These are phyloP conservation scores for Pangasius larnaudii DNA, from an alignment of 2,797 vertebrate species.

Conservation along the genomic window DNA sequence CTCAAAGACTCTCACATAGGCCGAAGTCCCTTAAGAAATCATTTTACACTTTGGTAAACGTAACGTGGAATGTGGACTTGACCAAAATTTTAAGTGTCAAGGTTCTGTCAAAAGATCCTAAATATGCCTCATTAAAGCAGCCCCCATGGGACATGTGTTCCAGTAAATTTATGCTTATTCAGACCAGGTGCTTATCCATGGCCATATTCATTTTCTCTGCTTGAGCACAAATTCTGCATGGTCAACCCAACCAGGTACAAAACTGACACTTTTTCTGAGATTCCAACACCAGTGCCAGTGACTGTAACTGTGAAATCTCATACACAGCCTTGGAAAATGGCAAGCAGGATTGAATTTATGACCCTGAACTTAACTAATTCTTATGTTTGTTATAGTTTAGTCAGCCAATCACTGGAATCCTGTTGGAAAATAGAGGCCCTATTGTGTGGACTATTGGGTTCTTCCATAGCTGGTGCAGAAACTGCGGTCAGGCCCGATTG, in stretches of 20 bases:
- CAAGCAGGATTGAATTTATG: slow-evolving; percentile 30
- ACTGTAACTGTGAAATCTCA: slow-evolving; percentile 66
- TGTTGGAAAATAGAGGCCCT: slow-evolving; percentile 52
- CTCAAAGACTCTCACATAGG: slow-evolving; percentile 49
- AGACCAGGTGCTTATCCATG: slow-evolving; percentile 67
- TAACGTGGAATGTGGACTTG: slow-evolving; percentile 69
- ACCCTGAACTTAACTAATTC: slow-evolving; percentile 71
- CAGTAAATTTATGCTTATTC: slow-evolving; percentile 66
- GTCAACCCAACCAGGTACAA: slow-evolving; percentile 49
- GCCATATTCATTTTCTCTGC: slow-evolving; percentile 52
- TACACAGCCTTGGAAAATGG: slow-evolving; percentile 46
- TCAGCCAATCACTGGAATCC: slow-evolving; percentile 67
- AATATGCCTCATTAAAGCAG: slow-evolving; percentile 70
- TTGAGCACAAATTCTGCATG: slow-evolving; percentile 57
- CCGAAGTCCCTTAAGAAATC: slow-evolving; percentile 63
- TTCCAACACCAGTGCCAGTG: slow-evolving; percentile 43
- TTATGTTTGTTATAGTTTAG: slow-evolving; percentile 71
- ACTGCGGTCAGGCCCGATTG: slow-evolving; percentile 74
- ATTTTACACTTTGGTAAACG: slow-evolving; percentile 73
- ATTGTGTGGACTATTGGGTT: slow-evolving; percentile 63
- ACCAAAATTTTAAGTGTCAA: slow-evolving; percentile 74
- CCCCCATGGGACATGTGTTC: slow-evolving; percentile 61
- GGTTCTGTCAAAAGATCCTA: slow-evolving; percentile 72
- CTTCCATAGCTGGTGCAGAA: slow-evolving; percentile 72
- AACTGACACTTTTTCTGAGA: slow-evolving; percentile 52